Base-by-base conservation (phyloP, 1,140 invertebrate genomes). In the Latrodectus geometricus region DNA sequence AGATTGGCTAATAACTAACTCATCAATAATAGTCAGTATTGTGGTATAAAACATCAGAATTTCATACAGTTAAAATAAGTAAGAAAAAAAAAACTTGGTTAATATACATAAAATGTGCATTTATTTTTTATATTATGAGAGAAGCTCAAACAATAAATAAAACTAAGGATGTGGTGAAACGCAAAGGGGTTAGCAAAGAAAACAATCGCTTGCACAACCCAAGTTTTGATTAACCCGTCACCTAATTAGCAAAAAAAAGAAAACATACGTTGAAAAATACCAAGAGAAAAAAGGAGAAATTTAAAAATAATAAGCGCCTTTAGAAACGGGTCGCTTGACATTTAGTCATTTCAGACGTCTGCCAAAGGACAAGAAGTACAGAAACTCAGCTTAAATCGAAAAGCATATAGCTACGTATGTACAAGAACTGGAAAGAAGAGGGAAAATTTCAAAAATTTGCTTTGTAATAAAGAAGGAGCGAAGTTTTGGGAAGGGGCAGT, bases 381-480 rank as follows among this genome's bases (percentile, higher is more conserved):
- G 76, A 78, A 78, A 78, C 76, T 78, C 61, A 23, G 21, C 80
- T 50, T 52, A 82, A 82, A 82, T 73, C 80, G 80, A 82, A 82
- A 82, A 11, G 80, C 77, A 80, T 66, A 23, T 73, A 73, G 70
- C 74, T 56, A 66, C 76, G 56, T 48, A 82, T 70, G n/a, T 35
- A 70, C 69, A 70, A 23, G 65, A 66, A 20, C 7, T 17, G 20
- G 14, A 66, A 20, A 70, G 21, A 70, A 70, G 69, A 23, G 73
- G 76, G 74, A 72, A 84, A 84, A 84, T 84, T 84, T 84, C 72
- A 84, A 84, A 84, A 84, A 84, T 84, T 84, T 84, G 73, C 82
- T 76, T 75, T 54, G 65, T 21, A 68, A 82, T 70, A 70, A 83
- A 83, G 80, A 83, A 75, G 48, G 73, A 82, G 80, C 68, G 82